Percentiles rank a stretch among this genome's conserved stretches.
These are phyloP conservation scores for Sitophilus oryzae DNA, from an alignment of 1,140 invertebrate genomes.

Conservation along the genomic window DNA sequence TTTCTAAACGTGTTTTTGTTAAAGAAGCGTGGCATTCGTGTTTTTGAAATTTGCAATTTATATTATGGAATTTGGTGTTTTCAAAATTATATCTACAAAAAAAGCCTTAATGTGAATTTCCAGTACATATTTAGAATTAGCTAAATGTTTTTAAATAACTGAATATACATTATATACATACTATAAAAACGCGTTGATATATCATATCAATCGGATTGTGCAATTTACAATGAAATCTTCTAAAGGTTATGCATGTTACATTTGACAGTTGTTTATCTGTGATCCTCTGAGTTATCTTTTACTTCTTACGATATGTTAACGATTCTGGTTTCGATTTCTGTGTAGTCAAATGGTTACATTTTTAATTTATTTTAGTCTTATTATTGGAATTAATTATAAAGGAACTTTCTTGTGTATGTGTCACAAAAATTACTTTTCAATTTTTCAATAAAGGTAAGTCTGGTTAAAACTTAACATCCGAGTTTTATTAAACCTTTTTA, in stretches of 20 bases:
- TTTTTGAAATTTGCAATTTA: conserved; percentile 11
- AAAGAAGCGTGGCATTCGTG: too few species aligned
- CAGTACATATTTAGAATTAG: conserved; percentile 40
- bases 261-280: conserved; percentile 44
- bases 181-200: conserved; percentile 42
- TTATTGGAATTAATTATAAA: conserved; percentile 33
- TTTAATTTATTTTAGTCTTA: conserved; percentile 38
- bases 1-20: too few species aligned
- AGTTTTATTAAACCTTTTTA: conserved; percentile 1
- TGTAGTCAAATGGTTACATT: conserved; percentile 26
- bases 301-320: conserved; percentile 9
- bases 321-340: conserved; percentile 26
- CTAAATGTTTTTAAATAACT: conserved; percentile 45
- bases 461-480: background rate
- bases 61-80: conserved; percentile 5
- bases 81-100: too few species aligned
- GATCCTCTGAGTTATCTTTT: conserved; percentile 39
- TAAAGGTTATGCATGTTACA: conserved; percentile 42
- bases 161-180: conserved; percentile 45
- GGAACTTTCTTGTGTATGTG: conserved; percentile 20
- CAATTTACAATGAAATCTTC: conserved; percentile 39
- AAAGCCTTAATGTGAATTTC: conserved; percentile 28
- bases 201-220: conserved; percentile 44
- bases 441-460: conserved; percentile 14
- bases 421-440: conserved; percentile 14